These are phyloP conservation scores for Patiria miniata DNA, from an alignment of 35 echinoderm and acorn worm genomes.

Conservation along the genomic window DNA sequence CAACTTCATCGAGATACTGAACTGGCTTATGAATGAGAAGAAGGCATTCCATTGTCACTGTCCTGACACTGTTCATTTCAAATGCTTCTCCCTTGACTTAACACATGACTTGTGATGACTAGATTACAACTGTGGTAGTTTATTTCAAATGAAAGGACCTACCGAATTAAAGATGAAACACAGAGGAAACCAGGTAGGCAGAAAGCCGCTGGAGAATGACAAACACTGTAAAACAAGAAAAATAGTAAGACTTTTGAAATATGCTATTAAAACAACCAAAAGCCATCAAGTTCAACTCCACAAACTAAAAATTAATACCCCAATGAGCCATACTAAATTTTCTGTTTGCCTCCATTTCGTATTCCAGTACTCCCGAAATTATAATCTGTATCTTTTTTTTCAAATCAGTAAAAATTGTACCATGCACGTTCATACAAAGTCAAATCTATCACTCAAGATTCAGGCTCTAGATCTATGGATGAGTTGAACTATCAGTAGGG, in stretches of 20 bases:
- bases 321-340: no score
- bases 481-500: no score
- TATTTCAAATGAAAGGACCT: background rate
- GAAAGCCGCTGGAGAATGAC: constrained; percentile 71
- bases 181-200: constrained; percentile 68
- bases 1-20: no score
- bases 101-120: background rate
- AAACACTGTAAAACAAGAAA: constrained; percentile 47
- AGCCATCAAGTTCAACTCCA: background rate
- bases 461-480: no score
- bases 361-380: background rate
- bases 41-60: no score
- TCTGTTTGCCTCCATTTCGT: background rate
- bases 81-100: no score
- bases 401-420: no score
- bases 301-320: background rate
- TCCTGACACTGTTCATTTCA: no score
- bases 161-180: constrained; percentile 68
- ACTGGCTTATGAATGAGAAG: no score
- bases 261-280: background rate
- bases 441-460: no score
- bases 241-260: background rate
- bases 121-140: background rate
- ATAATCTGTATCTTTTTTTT: no score
- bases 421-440: no score